These are phyloP conservation scores for Platycheirus albimanus DNA, from an alignment of 2,888 invertebrate species.

Conservation along the genomic window DNA sequence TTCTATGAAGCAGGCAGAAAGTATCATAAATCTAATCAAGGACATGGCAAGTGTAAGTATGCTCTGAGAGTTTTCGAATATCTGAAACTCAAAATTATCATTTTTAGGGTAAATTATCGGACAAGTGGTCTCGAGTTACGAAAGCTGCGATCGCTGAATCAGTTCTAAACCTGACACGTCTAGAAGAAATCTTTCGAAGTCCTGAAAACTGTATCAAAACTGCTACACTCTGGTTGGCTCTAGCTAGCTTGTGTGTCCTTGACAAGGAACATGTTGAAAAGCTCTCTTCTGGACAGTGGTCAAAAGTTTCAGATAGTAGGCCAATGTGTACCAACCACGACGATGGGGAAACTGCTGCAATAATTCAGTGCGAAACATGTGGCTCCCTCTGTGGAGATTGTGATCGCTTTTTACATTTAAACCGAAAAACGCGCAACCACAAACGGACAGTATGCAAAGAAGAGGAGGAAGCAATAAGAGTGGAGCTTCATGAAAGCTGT, in stretches of 20 bases:
- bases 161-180: constrained; percentile 91
- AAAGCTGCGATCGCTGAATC: constrained; percentile 94
- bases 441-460: constrained; percentile 92
- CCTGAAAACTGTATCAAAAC: constrained; percentile 91
- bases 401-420: constrained; percentile 96
- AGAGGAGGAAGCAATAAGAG: constrained; percentile 97
- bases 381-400: constrained; percentile 98
- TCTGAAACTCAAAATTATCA: neutral
- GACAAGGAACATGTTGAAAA: constrained; percentile 95
- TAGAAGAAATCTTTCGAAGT: constrained; percentile 89
- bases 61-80: too few relatives aligned
- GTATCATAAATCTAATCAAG: constrained; percentile 92
- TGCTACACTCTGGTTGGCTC: constrained; percentile 94
- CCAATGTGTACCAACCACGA: constrained; percentile 98
- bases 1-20: constrained; percentile 92
- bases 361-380: constrained; percentile 95
- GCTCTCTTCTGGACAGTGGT: constrained; percentile 91
- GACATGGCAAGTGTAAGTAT: constrained; percentile 94
- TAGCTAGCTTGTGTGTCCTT: constrained; percentile 96
- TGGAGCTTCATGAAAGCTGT: constrained; percentile 98
- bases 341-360: constrained; percentile 95
- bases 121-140: constrained; percentile 93
- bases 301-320: constrained; percentile 85
- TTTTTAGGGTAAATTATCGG: constrained; percentile 91
- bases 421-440: constrained; percentile 92